Evolutionary conservation across 2,797 vertebrate species (phyloP).

Genomic region (Spinus olivaceus): DNA sequence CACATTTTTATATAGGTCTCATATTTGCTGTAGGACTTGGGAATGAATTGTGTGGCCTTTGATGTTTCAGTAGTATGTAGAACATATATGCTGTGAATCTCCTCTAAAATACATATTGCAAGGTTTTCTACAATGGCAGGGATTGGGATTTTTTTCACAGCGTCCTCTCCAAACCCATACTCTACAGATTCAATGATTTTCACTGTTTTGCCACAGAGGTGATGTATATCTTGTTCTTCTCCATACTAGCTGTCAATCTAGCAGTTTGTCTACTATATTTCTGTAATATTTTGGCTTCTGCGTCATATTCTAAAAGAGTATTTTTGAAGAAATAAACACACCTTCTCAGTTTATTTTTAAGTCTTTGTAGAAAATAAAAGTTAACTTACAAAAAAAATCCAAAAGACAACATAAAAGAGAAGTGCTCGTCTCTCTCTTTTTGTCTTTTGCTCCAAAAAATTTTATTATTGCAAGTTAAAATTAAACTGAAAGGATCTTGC

Average conservation of each 20-base stretch:
- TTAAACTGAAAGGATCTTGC: neutral
- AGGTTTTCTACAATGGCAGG: neutral
- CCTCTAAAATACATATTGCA: neutral
- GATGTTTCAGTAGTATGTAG: neutral
- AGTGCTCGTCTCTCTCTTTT: neutral
- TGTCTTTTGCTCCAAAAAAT: neutral
- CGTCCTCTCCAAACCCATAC: neutral
- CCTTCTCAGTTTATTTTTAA: rapidly evolving
- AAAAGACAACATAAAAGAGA: neutral
- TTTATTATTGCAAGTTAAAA: neutral
- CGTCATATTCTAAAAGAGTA: neutral
- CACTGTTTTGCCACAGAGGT: neutral
- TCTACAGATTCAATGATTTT: neutral
- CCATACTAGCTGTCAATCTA: neutral
- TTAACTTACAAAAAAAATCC: too few relatives aligned
- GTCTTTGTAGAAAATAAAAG: neutral
- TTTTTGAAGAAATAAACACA: neutral
- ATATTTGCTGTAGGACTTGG: neutral
- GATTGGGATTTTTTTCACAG: neutral
- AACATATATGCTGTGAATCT: neutral
- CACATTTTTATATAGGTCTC: neutral
- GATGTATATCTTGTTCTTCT: neutral
- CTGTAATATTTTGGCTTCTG: neutral
- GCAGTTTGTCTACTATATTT: neutral
- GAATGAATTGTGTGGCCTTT: neutral